Conservation (phyloP, 2,888 invertebrate species). For the Pogonocherus hispidulus region DNA sequence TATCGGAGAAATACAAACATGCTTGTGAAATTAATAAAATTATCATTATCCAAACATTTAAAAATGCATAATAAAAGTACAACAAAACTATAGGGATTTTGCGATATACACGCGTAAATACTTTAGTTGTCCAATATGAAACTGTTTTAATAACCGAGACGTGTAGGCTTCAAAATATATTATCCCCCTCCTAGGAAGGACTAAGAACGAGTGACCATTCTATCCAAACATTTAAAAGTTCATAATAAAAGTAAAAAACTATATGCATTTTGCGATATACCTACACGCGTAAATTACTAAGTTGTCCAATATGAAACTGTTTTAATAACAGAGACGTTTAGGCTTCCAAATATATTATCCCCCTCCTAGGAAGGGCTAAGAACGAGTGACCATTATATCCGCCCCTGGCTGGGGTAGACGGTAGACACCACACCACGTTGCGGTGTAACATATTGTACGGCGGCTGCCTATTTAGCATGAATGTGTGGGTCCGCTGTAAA, state of each 20-base stretch:
- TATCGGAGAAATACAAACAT: too few relatives aligned
- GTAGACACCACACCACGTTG: constrained; percentile 19
- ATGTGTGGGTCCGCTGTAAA: constrained; percentile 45
- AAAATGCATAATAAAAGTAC: too few relatives aligned
- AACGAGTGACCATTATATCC: neutral
- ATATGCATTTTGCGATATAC: too few relatives aligned
- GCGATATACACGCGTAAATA: too few relatives aligned
- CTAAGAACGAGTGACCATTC: neutral
- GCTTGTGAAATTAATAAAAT: too few relatives aligned
- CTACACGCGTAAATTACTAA: too few relatives aligned
- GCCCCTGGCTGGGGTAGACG: constrained; percentile 19
- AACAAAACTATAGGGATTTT: too few relatives aligned
- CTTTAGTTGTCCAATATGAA: neutral
- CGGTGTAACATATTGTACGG: constrained; percentile 22
- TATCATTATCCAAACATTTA: too few relatives aligned
- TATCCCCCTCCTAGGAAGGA: neutral
- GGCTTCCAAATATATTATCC: constrained; percentile 11
- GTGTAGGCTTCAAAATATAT: constrained; percentile 8
- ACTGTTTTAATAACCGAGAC: constrained; percentile 16
- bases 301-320: constrained; percentile 3
- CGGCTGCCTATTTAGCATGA: constrained; percentile 23
- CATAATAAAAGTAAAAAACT: too few relatives aligned
- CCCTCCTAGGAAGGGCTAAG: neutral
- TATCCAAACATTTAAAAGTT: too few relatives aligned
- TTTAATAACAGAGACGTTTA: constrained; percentile 10